phyloP scores from a whole-genome alignment of 2,888 invertebrate genomes.

The Pimpla rufipes region DNA sequence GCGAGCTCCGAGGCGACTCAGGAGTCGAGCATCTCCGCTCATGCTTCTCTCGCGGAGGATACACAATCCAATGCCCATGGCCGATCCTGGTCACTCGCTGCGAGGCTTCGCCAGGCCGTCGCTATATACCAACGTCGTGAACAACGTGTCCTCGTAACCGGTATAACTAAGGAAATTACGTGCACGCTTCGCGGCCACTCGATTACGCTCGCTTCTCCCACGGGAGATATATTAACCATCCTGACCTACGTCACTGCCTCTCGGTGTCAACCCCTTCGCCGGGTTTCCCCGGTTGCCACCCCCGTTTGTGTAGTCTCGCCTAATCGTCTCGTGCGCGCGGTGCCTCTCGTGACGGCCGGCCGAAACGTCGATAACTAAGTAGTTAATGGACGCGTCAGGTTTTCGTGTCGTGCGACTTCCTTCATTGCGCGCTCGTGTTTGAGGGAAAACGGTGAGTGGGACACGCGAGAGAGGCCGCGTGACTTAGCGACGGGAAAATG shows the following conservation, averaged over 20 bases:
- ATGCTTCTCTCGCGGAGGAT: neutral
- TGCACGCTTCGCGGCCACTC: slow-evolving; percentile 55
- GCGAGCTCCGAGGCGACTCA: neutral
- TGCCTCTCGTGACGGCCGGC: neutral
- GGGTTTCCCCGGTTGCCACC: neutral
- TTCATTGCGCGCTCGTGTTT: neutral
- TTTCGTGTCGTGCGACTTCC: neutral
- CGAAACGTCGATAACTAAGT: slow-evolving; percentile 5
- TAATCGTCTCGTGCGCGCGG: neutral
- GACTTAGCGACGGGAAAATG: neutral
- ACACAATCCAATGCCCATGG: neutral
- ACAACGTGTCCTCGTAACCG: slow-evolving; percentile 39
- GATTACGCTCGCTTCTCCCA: slow-evolving; percentile 55
- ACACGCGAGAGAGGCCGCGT: neutral
- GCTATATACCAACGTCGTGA: neutral
- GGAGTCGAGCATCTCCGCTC: neutral
- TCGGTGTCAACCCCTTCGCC: neutral
- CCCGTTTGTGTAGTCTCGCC: neutral
- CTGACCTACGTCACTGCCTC: slow-evolving; percentile 23
- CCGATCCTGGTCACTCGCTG: neutral
- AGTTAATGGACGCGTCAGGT: neutral
- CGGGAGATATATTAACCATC: slow-evolving; percentile 45
- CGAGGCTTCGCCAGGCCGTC: neutral
- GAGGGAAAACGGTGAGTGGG: neutral
- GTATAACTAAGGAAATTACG: slow-evolving; percentile 57